Conservation (phyloP, 2,888 invertebrate genomes). For the Sarcophaga subvicina region DNA sequence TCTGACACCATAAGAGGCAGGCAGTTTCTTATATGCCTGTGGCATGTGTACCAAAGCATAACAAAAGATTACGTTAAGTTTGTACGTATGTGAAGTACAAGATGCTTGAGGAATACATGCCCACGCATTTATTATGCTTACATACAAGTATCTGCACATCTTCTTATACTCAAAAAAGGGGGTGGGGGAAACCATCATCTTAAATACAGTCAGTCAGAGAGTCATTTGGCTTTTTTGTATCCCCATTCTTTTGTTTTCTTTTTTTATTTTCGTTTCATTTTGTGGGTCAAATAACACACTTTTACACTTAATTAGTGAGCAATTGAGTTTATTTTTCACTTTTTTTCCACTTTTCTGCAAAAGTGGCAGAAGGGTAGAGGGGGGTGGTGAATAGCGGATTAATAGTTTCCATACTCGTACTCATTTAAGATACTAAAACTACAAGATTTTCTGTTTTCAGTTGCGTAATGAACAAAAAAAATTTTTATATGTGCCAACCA, state of each 20-base stretch:
- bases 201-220: neutral
- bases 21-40: no score
- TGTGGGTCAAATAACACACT: slow-evolving; percentile 49
- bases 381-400: neutral
- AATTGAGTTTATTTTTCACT: slow-evolving; percentile 27
- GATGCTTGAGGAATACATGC: no score
- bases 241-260: neutral
- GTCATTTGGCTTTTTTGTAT: neutral
- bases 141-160: no score
- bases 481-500: neutral
- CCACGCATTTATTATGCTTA: no score
- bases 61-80: no score
- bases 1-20: no score
- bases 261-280: neutral
- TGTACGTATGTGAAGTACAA: no score
- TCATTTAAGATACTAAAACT: neutral
- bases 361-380: no score
- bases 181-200: no score
- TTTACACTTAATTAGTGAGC: slow-evolving; percentile 60
- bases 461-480: neutral
- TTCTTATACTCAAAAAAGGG: no score
- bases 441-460: neutral
- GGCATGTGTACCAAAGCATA: no score
- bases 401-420: neutral
- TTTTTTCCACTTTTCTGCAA: neutral